Base-by-base conservation (phyloP, 1,140 invertebrate genomes). In the Drosophila seguyi region DNA sequence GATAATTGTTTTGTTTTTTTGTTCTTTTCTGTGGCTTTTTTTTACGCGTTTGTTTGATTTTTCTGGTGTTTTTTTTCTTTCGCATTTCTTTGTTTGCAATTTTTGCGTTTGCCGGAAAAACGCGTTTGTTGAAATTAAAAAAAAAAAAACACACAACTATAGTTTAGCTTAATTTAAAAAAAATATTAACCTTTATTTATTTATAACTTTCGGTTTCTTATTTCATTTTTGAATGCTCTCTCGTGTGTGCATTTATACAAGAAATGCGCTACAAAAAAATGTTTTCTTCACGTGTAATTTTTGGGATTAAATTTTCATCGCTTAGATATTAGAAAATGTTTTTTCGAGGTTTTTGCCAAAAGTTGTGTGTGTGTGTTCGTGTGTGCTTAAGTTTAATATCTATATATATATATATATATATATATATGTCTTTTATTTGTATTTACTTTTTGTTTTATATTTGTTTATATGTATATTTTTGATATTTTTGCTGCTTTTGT, bases 191-290 rank as follows among this genome's bases (percentile, higher is more conserved):
- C 14, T 74, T 60, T 38, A 59, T 60, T 72, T 72, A 72, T 60
- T 42, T 18, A 31, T 50, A 31, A 29, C 8, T 22, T 38, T 41
- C 16, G 65, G 13, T 25, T 48, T 41, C 18, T 63, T 29, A 20
- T 13, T 50, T 72, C 20, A n/a, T 47, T 69, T 38, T 39, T 38
- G 20, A 53, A 71, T 72, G 50, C 50, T 69, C n/a, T 34, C 48
- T 56, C 41, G 34, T 71, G 67, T 71, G 66, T 71, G 68, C 68
- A 72, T 72, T 72, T 72, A 72, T 72, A 71, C 66, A 72, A 72
- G 68, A 72, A 72, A 72, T 72, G 68, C 68, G 68, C 68, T 71
- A 72, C 41, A 72, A 72, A 72, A 72, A 72, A 72, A 72, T 72
- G 66, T 57, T 18, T 14, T 13, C 16, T 31, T 45, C 55, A n/a